Evolutionary conservation across 2,888 invertebrate genomes (phyloP).

Genomic region (Kuschelorhynchus macadamiae): DNA sequence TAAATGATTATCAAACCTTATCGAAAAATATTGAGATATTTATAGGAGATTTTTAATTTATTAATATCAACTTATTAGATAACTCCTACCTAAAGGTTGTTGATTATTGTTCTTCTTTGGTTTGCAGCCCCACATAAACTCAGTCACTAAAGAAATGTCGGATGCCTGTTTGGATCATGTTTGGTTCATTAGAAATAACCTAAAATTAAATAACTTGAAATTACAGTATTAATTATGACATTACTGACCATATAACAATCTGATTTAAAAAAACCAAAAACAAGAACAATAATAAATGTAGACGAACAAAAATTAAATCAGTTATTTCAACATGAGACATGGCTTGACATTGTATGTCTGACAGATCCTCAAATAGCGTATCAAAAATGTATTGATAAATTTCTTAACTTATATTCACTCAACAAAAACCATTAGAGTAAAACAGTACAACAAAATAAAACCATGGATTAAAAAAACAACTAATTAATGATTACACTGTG

Average conservation of each 20-base stretch:
- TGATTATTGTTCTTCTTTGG: neutral
- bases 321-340: neutral
- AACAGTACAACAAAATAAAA: neutral
- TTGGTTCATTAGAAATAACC: neutral
- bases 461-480: neutral
- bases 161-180: neutral
- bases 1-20: neutral
- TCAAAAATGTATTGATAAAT: neutral
- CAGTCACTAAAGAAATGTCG: neutral
- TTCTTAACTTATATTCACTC: neutral
- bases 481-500: too few species aligned
- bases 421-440: neutral
- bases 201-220: neutral
- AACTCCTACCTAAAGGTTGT: neutral
- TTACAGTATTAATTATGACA: neutral
- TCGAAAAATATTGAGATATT: neutral
- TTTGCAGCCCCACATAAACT: neutral
- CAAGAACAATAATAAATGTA: neutral
- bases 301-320: neutral
- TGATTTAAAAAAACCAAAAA: neutral
- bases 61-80: neutral
- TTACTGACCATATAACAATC: neutral
- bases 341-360: neutral
- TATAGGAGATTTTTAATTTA: conserved; percentile 4
- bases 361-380: neutral